Conservation (phyloP, 2,797 vertebrate species). For the Semaprochilodus insignis region DNA sequence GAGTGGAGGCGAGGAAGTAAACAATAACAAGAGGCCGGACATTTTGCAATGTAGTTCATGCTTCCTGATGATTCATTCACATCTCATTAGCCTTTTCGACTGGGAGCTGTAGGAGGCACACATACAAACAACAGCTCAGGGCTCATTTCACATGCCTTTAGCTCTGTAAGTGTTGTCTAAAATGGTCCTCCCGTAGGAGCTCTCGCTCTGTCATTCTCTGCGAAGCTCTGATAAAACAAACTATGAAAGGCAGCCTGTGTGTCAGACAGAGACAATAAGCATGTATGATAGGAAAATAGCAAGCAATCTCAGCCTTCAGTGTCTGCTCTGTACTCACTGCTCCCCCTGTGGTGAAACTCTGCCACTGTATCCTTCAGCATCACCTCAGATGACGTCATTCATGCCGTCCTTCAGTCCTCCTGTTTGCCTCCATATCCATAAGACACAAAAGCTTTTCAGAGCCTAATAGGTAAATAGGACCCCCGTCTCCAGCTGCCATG, state of each 20-base stretch:
- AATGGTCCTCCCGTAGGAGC: background rate
- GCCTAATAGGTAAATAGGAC: slow-evolving; percentile 6
- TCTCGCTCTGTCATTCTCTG: background rate
- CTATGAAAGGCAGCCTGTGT: slow-evolving; percentile 7
- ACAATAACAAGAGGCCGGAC: slow-evolving; percentile 4
- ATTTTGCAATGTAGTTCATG: background rate
- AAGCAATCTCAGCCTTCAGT: background rate
- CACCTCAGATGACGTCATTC: slow-evolving; percentile 59
- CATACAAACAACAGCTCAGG: background rate
- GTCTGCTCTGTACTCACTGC: slow-evolving; percentile 19
- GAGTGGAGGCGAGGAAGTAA: background rate
- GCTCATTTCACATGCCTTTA: background rate
- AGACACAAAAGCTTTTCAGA: background rate
- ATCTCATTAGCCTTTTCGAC: slow-evolving; percentile 4
- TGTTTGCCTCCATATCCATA: slow-evolving; percentile 18
- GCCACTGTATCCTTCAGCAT: slow-evolving; percentile 31
- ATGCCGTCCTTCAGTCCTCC: slow-evolving; percentile 20
- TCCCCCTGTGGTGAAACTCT: slow-evolving; percentile 48
- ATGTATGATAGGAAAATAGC: slow-evolving; percentile 14
- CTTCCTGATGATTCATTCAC: background rate
- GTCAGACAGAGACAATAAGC: background rate
- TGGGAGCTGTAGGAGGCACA: background rate
- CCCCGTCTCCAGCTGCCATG: background rate
- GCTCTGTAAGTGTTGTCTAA: background rate
- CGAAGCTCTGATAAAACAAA: background rate